phyloP scores from a whole-genome alignment of 1,140 invertebrate species.

The Drosophila biarmipes region DNA sequence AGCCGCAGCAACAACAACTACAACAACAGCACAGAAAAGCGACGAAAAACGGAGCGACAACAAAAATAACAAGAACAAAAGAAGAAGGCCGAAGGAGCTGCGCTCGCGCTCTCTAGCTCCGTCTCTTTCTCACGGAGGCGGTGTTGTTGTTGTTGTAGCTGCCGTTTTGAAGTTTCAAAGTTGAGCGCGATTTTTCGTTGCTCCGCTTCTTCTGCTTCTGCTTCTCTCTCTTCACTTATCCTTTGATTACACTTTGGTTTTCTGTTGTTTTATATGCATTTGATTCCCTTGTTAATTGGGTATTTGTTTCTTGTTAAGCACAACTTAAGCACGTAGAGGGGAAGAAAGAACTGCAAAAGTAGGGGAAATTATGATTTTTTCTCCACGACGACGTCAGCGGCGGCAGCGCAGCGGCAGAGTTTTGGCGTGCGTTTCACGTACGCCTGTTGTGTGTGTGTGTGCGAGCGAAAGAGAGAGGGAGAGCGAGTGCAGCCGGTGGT shows the following conservation, averaged over 20 bases:
- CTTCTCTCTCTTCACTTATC: slow-evolving; percentile 41
- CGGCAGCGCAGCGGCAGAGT: slow-evolving; percentile 56
- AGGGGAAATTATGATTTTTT: slow-evolving; percentile 56
- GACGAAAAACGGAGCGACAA: slow-evolving; percentile 50
- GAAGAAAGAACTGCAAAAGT: slow-evolving; percentile 74
- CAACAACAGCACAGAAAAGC: slow-evolving; percentile 42
- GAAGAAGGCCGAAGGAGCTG: slow-evolving; percentile 71
- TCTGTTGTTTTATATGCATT: slow-evolving; percentile 30
- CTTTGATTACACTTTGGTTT: slow-evolving; percentile 63
- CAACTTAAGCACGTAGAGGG: slow-evolving; percentile 79
- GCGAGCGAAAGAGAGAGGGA: slow-evolving; percentile 20
- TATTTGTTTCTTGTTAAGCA: slow-evolving; percentile 50
- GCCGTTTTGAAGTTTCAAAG: slow-evolving; percentile 36
- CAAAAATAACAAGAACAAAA: slow-evolving; percentile 57
- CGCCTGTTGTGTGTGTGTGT: slow-evolving; percentile 12
- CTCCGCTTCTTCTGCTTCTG: too few species aligned
- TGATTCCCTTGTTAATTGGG: slow-evolving; percentile 22
- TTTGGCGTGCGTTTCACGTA: slow-evolving; percentile 30
- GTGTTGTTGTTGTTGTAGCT: slow-evolving; percentile 55
- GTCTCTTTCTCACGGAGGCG: slow-evolving; percentile 35
- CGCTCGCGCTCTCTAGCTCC: slow-evolving; percentile 41
- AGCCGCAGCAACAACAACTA: slow-evolving; percentile 48
- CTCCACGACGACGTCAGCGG: slow-evolving; percentile 32
- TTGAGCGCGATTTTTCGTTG: slow-evolving; percentile 52
- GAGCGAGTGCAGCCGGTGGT: slow-evolving; percentile 60